These are phyloP conservation scores for Oncorhynchus tshawytscha DNA, from an alignment of 2,113 vertebrate species.

Conservation along the genomic window DNA sequence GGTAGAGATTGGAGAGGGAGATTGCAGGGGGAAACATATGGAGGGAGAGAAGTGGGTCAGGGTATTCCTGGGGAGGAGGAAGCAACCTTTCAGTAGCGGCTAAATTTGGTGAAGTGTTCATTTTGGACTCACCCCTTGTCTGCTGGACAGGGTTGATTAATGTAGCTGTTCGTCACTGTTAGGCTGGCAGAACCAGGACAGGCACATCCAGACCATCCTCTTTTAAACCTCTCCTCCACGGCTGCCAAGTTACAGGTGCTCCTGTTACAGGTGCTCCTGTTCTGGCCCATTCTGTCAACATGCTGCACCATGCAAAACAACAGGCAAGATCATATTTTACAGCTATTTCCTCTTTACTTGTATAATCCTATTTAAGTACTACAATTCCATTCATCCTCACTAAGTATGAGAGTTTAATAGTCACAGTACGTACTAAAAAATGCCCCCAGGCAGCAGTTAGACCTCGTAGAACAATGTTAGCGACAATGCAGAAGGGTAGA, in stretches of 20 bases:
- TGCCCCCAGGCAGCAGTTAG: conserved; percentile 16
- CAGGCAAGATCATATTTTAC: not conserved
- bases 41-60: conserved; percentile 35
- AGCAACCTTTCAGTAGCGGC: conserved; percentile 22
- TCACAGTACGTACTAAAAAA: not conserved
- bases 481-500: conserved; percentile 33
- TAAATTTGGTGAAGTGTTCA: conserved; percentile 61
- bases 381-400: not conserved
- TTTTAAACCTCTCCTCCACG: not conserved
- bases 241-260: not conserved
- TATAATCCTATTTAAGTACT: not conserved
- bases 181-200: conserved; percentile 67
- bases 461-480: conserved; percentile 38
- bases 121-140: conserved; percentile 57
- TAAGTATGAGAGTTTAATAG: not conserved
- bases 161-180: conserved; percentile 49
- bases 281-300: not conserved
- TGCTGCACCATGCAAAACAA: not conserved
- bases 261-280: not conserved
- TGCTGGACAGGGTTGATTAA: conserved; percentile 61
- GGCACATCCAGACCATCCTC: conserved; percentile 11
- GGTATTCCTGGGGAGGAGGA: conserved; percentile 47
- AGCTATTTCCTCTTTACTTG: not conserved
- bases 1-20: not conserved
- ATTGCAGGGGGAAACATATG: not conserved